These are phyloP conservation scores for Cotesia typhae DNA, from an alignment of 1,140 invertebrate species.

Conservation along the genomic window DNA sequence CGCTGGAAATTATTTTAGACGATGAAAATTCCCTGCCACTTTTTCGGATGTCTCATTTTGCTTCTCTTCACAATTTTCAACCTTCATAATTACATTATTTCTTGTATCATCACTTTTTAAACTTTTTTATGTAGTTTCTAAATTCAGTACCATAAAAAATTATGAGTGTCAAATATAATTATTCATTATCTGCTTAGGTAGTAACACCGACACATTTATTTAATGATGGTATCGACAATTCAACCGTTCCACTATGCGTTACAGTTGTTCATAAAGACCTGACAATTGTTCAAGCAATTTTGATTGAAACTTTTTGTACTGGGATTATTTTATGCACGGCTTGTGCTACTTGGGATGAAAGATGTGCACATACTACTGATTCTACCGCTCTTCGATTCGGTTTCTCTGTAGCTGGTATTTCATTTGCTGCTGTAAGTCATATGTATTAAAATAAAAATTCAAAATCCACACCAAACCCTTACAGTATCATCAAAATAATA, in stretches of 20 bases:
- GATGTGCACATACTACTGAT: conserved; percentile 68
- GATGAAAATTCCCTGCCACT: no score
- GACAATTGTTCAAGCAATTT: conserved; percentile 60
- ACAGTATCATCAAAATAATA: no score
- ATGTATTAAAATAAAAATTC: background rate
- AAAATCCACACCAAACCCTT: no score
- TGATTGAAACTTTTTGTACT: conserved; percentile 71
- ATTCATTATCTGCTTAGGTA: conserved; percentile 43
- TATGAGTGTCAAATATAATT: background rate
- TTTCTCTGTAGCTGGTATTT: conserved; percentile 69
- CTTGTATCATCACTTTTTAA: no score
- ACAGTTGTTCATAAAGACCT: conserved; percentile 68
- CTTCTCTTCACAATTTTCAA: no score
- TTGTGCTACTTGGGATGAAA: conserved; percentile 73
- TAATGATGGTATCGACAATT: conserved; percentile 43
- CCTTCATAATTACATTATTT: no score
- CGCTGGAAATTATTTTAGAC: no score
- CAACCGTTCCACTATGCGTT: conserved; percentile 66
- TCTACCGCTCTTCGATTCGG: conserved; percentile 73
- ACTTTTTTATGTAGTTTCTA: no score
- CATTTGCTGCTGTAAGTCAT: conserved; percentile 66
- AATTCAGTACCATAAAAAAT: no score
- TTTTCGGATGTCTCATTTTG: no score
- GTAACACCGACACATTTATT: conserved; percentile 63
- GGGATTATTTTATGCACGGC: conserved; percentile 70